Conservation (phyloP, 2,888 invertebrate genomes). For the Melipona beecheii region DNA sequence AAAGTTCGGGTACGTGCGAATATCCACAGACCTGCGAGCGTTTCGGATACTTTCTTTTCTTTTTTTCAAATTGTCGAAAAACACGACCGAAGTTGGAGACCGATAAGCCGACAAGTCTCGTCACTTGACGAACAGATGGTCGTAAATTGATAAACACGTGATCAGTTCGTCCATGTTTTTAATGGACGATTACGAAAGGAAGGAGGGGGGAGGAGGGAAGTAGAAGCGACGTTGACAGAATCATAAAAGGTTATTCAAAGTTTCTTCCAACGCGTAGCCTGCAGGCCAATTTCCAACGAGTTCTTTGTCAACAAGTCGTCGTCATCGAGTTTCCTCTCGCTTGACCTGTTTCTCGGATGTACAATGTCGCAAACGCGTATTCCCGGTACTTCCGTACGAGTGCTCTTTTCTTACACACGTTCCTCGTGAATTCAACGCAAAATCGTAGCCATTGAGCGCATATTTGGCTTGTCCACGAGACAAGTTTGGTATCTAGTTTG, state of each 20-base stretch:
- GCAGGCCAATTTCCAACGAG: conserved; percentile 11
- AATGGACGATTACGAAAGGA: background rate
- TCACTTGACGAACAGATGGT: background rate
- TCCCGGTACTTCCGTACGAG: background rate
- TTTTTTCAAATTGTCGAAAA: background rate
- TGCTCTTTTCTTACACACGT: background rate
- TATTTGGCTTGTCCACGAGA: no score
- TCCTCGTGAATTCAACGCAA: background rate
- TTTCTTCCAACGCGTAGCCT: background rate
- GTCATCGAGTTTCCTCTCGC: conserved; percentile 11
- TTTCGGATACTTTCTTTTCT: background rate
- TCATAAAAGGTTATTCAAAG: background rate
- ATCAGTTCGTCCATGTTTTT: background rate
- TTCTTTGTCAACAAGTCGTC: conserved; percentile 14
- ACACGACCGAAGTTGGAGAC: background rate
- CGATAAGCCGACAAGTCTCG: background rate
- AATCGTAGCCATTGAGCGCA: background rate
- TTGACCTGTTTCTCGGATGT: conserved; percentile 10
- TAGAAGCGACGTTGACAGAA: background rate
- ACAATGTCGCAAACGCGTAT: background rate
- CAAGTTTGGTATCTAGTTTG: no score
- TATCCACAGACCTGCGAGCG: background rate
- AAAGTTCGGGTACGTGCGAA: conserved; percentile 87
- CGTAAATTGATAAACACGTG: background rate
- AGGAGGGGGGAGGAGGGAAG: no score